A percentile compares a stretch with the other conserved stretches of the same genome.
These are phyloP conservation scores for Nothobranchius furzeri DNA, from an alignment of 2,113 vertebrate species.

Conservation along the genomic window DNA sequence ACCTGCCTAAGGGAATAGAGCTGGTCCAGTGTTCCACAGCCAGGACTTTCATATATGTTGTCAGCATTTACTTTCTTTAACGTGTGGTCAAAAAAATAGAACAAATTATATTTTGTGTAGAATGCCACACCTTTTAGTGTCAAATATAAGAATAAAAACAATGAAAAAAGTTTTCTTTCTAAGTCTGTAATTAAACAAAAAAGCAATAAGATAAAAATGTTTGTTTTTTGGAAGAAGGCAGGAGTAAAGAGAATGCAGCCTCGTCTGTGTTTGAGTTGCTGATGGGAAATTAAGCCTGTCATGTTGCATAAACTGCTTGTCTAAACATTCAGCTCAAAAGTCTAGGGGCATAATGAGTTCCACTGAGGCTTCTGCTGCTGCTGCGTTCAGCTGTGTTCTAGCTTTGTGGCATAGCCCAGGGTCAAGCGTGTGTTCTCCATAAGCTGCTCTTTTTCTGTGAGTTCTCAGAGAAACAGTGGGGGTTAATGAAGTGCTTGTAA, in stretches of 20 bases:
- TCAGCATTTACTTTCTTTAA: not conserved
- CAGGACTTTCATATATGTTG: not conserved
- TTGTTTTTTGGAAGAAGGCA: not conserved
- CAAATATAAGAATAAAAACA: not conserved
- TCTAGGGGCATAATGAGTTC: conserved; percentile 52
- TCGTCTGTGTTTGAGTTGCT: conserved; percentile 45
- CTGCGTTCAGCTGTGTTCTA: conserved; percentile 26
- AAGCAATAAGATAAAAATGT: not conserved
- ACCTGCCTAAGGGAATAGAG: no score
- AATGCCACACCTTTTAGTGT: not conserved
- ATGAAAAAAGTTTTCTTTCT: not conserved
- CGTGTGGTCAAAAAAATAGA: not conserved
- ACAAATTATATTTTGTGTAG: not conserved
- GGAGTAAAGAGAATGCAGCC: not conserved
- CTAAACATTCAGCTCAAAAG: conserved; percentile 51
- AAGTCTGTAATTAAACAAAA: not conserved
- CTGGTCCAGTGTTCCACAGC: no score
- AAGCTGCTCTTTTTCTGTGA: conserved; percentile 8
- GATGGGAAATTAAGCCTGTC: conserved; percentile 51
- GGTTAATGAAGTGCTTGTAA: conserved; percentile 63
- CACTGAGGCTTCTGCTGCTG: conserved; percentile 39
- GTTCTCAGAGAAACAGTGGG: conserved; percentile 13
- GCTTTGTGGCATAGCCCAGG: conserved; percentile 24
- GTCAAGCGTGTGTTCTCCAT: conserved; percentile 18
- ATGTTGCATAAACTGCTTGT: conserved; percentile 59